phyloP scores from a whole-genome alignment of 2,113 vertebrate species.

The Orthonyx spaldingii region DNA sequence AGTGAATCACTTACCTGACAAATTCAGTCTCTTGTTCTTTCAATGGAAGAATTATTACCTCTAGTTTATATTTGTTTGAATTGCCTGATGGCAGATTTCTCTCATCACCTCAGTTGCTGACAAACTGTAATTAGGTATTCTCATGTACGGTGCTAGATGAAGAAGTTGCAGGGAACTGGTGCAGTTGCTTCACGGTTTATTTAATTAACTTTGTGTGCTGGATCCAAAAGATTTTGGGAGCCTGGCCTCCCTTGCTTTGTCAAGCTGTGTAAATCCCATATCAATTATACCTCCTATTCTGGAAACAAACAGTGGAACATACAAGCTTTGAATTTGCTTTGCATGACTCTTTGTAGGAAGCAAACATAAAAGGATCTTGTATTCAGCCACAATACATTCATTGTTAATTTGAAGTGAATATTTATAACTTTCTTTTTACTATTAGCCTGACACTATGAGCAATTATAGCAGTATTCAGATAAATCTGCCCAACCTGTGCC shows the following conservation, averaged over 20 bases:
- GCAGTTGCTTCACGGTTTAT: not conserved
- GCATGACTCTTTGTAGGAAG: constrained; percentile 28
- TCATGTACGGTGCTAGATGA: not conserved
- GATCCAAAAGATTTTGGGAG: constrained; percentile 19
- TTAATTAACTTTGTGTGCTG: constrained; percentile 30
- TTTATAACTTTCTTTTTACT: constrained; percentile 42
- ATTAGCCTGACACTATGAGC: not conserved
- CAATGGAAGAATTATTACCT: not conserved
- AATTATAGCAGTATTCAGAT: not conserved
- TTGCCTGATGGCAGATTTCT: constrained; percentile 25
- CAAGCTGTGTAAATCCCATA: not conserved
- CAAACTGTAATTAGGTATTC: constrained; percentile 12
- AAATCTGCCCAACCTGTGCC: not conserved
- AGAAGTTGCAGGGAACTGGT: not conserved
- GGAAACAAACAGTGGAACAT: not conserved
- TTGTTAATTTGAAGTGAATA: constrained; percentile 46
- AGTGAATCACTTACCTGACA: not conserved
- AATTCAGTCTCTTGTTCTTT: constrained; percentile 27
- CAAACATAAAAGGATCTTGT: constrained; percentile 12
- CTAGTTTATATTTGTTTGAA: constrained; percentile 10
- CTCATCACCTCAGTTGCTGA: not conserved
- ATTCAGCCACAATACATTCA: constrained; percentile 4
- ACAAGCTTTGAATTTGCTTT: constrained; percentile 18
- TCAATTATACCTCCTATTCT: constrained; percentile 34
- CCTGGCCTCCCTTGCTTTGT: not conserved